phyloP scores from a whole-genome alignment of 2,797 vertebrate genomes.

The Bradypodion ventrale region DNA sequence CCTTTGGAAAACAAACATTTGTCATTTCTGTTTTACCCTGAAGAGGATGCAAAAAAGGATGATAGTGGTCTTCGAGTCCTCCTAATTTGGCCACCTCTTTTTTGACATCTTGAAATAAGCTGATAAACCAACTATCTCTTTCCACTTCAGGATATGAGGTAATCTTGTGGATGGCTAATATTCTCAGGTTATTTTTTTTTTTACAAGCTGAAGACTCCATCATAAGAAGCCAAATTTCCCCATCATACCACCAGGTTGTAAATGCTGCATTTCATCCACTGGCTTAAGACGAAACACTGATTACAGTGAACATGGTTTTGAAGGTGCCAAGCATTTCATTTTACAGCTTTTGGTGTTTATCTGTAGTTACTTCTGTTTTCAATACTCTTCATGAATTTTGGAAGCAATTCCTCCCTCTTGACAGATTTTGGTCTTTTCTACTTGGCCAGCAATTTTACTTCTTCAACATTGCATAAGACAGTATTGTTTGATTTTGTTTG shows the following conservation, averaged over 20 bases:
- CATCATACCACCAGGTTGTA: neutral
- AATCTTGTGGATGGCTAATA: neutral
- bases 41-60: too few species aligned
- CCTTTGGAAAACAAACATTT: too few species aligned
- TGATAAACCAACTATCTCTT: slow-evolving; percentile 24
- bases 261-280: accelerated
- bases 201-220: neutral
- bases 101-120: accelerated
- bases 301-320: neutral
- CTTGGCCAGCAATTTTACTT: slow-evolving; percentile 43
- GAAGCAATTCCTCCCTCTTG: slow-evolving; percentile 43
- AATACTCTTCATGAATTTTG: slow-evolving; percentile 37
- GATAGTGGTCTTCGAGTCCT: too few species aligned
- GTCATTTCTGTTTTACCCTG: too few species aligned
- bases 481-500: slow-evolving; percentile 43
- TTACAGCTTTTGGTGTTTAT: slow-evolving; percentile 47
- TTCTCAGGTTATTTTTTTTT: neutral
- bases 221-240: neutral
- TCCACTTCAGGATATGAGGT: neutral
- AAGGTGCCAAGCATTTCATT: slow-evolving; percentile 24
- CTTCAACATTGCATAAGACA: slow-evolving; percentile 30
- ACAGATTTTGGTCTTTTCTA: slow-evolving; percentile 54
- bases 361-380: slow-evolving; percentile 37
- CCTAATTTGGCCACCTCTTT: neutral
- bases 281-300: slow-evolving; percentile 8